These are phyloP conservation scores for Eupithecia insigniata DNA, from an alignment of 2,888 invertebrate species.

Conservation along the genomic window DNA sequence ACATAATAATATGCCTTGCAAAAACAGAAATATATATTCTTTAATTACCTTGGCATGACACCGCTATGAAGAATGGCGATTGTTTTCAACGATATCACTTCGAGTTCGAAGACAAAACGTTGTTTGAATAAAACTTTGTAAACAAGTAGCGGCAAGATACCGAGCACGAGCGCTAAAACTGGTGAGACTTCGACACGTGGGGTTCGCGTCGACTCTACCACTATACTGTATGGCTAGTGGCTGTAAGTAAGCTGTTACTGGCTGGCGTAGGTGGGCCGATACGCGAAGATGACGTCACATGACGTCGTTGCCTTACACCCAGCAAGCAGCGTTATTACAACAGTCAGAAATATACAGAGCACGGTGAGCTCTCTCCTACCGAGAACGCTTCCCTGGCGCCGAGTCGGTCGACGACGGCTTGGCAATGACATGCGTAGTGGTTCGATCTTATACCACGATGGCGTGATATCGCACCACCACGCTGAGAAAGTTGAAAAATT, in stretches of 20 bases:
- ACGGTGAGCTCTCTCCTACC: slow-evolving; percentile 36
- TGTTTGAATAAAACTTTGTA: slow-evolving; percentile 41
- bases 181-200: slow-evolving; percentile 62
- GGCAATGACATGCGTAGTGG: slow-evolving; percentile 39
- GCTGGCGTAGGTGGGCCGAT: slow-evolving; percentile 53
- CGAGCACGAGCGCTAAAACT: slow-evolving; percentile 55
- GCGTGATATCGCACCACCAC: slow-evolving; percentile 74
- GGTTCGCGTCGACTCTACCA: slow-evolving; percentile 63
- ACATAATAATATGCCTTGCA: neutral
- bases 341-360: slow-evolving; percentile 20
- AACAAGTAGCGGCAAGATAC: slow-evolving; percentile 52
- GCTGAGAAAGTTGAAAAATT: slow-evolving; percentile 66
- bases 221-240: slow-evolving; percentile 55
- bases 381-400: slow-evolving; percentile 23
- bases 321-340: slow-evolving; percentile 23
- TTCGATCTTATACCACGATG: slow-evolving; percentile 68
- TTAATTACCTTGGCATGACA: slow-evolving; percentile 51
- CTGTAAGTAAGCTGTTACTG: too few relatives aligned
- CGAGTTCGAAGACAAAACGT: slow-evolving; percentile 51
- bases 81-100: slow-evolving; percentile 43
- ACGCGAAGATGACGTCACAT: slow-evolving; percentile 61
- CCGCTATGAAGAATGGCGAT: slow-evolving; percentile 28
- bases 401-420: slow-evolving; percentile 2
- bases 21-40: slow-evolving; percentile 13
- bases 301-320: slow-evolving; percentile 59